Base-by-base conservation (phyloP, 2,113 vertebrate species). In the pig (Sus scrofa) region DNA sequence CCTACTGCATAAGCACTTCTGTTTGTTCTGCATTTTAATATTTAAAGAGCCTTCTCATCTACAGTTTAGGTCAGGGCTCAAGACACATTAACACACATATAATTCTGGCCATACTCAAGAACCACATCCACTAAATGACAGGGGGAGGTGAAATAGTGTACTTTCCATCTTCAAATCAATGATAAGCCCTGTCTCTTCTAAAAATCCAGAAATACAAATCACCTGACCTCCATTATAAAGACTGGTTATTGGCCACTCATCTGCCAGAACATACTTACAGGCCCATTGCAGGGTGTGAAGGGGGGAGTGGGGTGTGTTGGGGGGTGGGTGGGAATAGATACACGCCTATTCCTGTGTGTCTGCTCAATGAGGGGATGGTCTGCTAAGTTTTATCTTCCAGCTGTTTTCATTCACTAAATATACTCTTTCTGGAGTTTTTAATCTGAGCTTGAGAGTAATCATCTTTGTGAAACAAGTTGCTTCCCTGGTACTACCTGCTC, bases 1-100 rank as follows among this genome's bases (percentile, higher is more conserved):
- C 77, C 44, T 88, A 34, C 95, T 97, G 30, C 52, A 83, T 79
- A 96, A 97, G 77, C 6, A 34, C 96, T 96, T 97, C 68, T 94
- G 67, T 97, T 98, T 6, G 11, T 96, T 96, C 87, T 93, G n/a
- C 32, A 92, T 92, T 92, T 98, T 98, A 93, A 95, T 94, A 98
- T 98, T 96, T 97, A 97, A 98, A 96, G 67, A 97, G 65, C 56
- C 6, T 50, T 93, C 93, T 98, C 65, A 94, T 95, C 78, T 86
- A 84, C 68, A 96, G 81, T 97, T 96, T 97, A 94, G 95, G 95
- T 96, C 84, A 92, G 94, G 96, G 95, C 68, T 97, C 77, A 77
- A 95, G 71, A 94, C 13, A 71, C 79, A 97, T 96, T 96, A 98
- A 96, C 95, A 96, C 16, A 96, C 0, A 32, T 67, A 81, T 67